Conservation (phyloP, 2,888 invertebrate species). For the Xanthorhoe designata region DNA sequence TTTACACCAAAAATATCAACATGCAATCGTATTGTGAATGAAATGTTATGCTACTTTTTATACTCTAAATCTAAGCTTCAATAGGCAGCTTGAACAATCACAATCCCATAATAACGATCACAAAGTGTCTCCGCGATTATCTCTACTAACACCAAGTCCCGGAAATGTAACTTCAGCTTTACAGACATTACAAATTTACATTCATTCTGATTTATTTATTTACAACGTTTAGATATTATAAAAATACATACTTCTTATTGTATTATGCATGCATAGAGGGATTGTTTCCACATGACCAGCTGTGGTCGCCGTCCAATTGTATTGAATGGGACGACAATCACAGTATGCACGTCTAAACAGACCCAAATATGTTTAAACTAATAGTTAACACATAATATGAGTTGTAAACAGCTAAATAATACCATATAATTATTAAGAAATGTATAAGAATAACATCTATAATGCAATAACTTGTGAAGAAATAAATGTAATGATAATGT, state of each 20-base stretch:
- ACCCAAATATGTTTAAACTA: background rate
- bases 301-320: background rate
- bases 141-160: slow-evolving; percentile 44
- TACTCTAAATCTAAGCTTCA: slow-evolving; percentile 47
- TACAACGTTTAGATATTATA: background rate
- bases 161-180: background rate
- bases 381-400: background rate
- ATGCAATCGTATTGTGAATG: slow-evolving; percentile 8
- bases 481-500: background rate
- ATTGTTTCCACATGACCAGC: background rate
- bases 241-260: background rate
- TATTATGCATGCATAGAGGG: background rate
- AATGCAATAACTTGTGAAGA: background rate
- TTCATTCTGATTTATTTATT: background rate
- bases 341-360: background rate
- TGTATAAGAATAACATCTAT: background rate
- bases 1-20: slow-evolving; percentile 10
- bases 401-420: background rate
- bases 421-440: background rate
- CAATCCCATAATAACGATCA: slow-evolving; percentile 57
- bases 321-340: background rate
- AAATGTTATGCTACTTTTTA: slow-evolving; percentile 28
- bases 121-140: slow-evolving; percentile 50
- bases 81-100: slow-evolving; percentile 59
- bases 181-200: background rate